phyloP scores from a whole-genome alignment of 1,140 invertebrate genomes.

The Sarcophaga bullata region DNA sequence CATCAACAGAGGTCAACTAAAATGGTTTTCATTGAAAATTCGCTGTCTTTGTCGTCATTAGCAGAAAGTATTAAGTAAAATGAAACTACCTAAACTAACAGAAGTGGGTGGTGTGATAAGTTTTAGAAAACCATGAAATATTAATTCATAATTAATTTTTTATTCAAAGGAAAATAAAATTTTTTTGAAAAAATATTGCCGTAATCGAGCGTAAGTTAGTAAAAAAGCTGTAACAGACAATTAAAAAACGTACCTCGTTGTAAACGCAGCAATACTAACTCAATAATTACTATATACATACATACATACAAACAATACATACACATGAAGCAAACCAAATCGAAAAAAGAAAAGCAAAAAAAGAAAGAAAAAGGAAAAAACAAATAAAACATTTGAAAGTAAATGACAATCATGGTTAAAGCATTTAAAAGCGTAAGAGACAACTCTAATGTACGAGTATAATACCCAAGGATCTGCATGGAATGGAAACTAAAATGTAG shows the following conservation, averaged over 20 bases:
- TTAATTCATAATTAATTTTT: too few relatives aligned
- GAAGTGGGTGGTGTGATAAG: not conserved
- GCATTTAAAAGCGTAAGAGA: not conserved
- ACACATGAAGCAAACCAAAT: not conserved
- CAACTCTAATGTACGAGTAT: not conserved
- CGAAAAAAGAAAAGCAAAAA: not conserved
- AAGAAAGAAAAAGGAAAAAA: not conserved
- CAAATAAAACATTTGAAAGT: conserved; percentile 13
- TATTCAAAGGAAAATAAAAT: too few relatives aligned
- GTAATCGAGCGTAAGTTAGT: too few relatives aligned
- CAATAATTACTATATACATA: conserved; percentile 16
- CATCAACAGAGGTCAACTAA: conserved; percentile 20
- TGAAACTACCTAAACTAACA: not conserved
- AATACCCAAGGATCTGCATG: not conserved
- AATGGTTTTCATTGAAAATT: not conserved
- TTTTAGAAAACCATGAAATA: not conserved
- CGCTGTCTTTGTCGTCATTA: not conserved
- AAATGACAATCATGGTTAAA: not conserved
- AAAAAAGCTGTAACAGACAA: not conserved
- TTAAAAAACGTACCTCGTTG: not conserved
- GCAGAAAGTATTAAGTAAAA: not conserved
- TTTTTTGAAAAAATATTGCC: too few relatives aligned
- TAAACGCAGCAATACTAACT: not conserved
- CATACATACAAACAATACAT: not conserved
- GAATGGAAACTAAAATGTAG: conserved; percentile 1